Conservation (phyloP, 2,113 vertebrate genomes). For the Megaceryle torquata region DNA sequence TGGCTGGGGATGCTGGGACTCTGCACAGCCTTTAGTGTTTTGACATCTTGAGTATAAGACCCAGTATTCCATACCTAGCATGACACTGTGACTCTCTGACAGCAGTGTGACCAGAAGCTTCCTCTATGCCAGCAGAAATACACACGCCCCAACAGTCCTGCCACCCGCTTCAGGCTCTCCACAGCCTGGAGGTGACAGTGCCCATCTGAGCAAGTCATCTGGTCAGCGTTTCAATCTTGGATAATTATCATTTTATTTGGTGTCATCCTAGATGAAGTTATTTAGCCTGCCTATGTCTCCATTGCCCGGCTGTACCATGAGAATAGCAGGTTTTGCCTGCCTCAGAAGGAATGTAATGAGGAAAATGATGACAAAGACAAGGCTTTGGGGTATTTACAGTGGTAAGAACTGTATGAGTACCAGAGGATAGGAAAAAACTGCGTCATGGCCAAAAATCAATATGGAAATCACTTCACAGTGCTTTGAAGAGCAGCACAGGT, state of each 20-base stretch:
- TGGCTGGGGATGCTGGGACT: background rate
- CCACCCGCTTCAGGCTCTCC: background rate
- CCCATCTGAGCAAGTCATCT: background rate
- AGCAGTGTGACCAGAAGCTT: background rate
- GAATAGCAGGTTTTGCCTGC: background rate
- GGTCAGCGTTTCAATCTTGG: background rate
- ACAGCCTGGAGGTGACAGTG: background rate
- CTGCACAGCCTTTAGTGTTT: background rate
- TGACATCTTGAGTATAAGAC: background rate
- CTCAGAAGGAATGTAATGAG: background rate
- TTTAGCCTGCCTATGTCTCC: background rate
- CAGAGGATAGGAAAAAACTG: background rate
- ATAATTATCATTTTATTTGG: background rate
- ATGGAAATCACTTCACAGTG: background rate
- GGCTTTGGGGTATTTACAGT: background rate
- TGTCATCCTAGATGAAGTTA: background rate
- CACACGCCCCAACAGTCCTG: fast-evolving
- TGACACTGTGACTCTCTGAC: too few relatives aligned
- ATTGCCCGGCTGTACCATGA: background rate
- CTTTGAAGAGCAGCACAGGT: background rate
- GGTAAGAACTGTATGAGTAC: background rate
- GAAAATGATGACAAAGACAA: background rate
- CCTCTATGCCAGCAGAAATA: background rate
- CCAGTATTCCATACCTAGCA: background rate
- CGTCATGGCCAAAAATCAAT: background rate